Percentiles rank a stretch among this genome's conserved stretches.
Evolutionary conservation across 2,113 vertebrate species (phyloP).

Genomic region (Lophotis ruficrista): DNA sequence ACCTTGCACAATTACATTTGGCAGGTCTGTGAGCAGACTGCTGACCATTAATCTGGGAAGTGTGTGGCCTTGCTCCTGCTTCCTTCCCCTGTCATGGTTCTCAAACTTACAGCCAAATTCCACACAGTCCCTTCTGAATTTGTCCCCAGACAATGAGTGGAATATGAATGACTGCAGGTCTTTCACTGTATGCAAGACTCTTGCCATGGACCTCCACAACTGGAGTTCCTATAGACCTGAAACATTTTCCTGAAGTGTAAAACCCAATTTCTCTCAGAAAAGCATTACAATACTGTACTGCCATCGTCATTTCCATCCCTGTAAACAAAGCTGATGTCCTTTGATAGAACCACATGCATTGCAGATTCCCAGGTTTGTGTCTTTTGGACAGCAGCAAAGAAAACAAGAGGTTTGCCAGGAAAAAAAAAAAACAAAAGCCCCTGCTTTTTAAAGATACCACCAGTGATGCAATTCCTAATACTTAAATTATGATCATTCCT

Average conservation of each 20-base stretch:
- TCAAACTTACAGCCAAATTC: neutral
- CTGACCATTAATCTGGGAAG: neutral
- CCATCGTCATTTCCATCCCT: neutral
- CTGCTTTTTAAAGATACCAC: neutral
- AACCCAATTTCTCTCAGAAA: neutral
- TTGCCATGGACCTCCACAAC: neutral
- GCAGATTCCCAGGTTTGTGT: neutral
- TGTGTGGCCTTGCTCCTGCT: neutral
- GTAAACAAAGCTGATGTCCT: neutral
- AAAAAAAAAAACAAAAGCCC: neutral
- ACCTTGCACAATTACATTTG: neutral
- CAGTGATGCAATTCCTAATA: neutral
- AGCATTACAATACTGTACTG: neutral
- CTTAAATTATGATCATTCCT: neutral
- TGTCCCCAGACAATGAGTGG: neutral
- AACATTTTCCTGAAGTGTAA: neutral
- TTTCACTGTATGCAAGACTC: neutral
- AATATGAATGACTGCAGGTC: neutral
- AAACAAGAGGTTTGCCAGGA: neutral
- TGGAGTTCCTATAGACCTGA: neutral
- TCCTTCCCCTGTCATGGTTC: neutral
- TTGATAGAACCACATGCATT: neutral
- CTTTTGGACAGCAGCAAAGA: neutral
- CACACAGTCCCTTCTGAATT: neutral
- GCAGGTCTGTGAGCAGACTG: neutral